Base-by-base conservation (phyloP, 53 echinoderm and acorn worm species). In the Holothuria leucospilota region DNA sequence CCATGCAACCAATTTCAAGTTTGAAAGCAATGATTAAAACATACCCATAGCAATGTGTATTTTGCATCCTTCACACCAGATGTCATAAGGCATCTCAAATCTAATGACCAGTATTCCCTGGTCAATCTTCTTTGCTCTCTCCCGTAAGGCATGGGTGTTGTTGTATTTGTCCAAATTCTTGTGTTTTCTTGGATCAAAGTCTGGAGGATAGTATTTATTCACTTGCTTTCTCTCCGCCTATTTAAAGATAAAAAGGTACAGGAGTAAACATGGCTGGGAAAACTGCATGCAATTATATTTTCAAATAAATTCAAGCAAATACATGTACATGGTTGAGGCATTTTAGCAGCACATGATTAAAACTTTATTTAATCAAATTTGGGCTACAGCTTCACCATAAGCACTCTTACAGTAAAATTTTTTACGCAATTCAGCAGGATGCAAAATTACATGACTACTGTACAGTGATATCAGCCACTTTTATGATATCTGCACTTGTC, bases 11-110 rank as follows among this genome's bases (percentile, higher is more conserved):
- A 39, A 13, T 39, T 75, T 42, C 20, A 18, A 72, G 13, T 7
- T 66, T 24, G 0, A 71, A 28, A 13, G 51, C 84, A 71, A 53
- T n/a, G 56, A 39, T 38, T 0, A 29, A 49, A 13, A 68, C 93
- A 88, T 67, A 99, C 99, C 99, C 99, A 99, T 99, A 51, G 95
- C 99, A 14, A 99, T 86, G 77, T 99, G 99, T 10, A 92, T 99
- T 68, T 91, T 90, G 71, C 99, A 99, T 30, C 99, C 99, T 13
- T 92, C 94, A 94, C 99, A 99, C 99, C 99, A 99, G 63, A 95
- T 95, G 86, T 99, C 93, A 79, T 99, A 99, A 13, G 99, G 99
- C 95, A 99, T 95, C 89, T 99, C 99, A 94, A 95, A 99, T 24
- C 99, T 90, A 60, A 99, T 99, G 69, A 99, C 95, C 82, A 99